A percentile compares a stretch with the other conserved stretches of the same genome.
These are phyloP conservation scores for Drosophila rhopaloa DNA, from an alignment of 1,140 invertebrate genomes.

Conservation along the genomic window DNA sequence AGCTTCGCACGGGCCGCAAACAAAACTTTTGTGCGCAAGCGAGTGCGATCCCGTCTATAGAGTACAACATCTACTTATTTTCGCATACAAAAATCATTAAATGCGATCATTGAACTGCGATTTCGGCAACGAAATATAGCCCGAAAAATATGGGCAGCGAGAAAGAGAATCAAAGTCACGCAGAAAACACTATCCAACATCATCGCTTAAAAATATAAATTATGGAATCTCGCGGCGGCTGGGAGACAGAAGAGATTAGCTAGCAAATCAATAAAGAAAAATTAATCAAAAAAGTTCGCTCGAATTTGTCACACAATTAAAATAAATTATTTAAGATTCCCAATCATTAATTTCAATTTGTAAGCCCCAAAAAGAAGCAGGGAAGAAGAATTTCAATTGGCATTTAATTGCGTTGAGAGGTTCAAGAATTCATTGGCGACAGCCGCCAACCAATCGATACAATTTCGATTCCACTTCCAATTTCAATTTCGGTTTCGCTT, in stretches of 20 bases:
- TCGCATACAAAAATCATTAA: constrained; percentile 83
- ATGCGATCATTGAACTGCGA: constrained; percentile 75
- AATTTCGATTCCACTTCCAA: constrained; percentile 56
- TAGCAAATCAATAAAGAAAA: constrained; percentile 52
- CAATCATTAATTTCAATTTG: constrained; percentile 66
- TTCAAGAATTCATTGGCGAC: constrained; percentile 70
- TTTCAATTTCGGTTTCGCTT: constrained; percentile 66
- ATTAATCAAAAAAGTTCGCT: constrained; percentile 60
- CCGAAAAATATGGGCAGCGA: constrained; percentile 5
- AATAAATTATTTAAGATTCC: constrained; percentile 64
- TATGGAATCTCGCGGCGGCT: constrained; percentile 35
- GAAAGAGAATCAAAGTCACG: constrained; percentile 21
- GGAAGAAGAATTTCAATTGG: constrained; percentile 69
- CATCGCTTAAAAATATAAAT: constrained; percentile 67
- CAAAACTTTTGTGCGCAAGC: constrained; percentile 51
- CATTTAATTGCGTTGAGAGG: constrained; percentile 73
- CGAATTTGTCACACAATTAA: constrained; percentile 74
- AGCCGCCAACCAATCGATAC: constrained; percentile 72
- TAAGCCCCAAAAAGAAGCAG: constrained; percentile 29
- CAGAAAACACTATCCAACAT: constrained; percentile 33
- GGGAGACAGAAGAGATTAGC: constrained; percentile 54
- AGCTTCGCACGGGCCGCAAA: constrained; percentile 68
- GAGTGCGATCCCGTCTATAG: constrained; percentile 50
- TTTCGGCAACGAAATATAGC: constrained; percentile 39
- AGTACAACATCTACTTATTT: constrained; percentile 81